Conservation (phyloP, 30 jellyfish, hydroid and myxozoan species). For the Sanderia malayensis region DNA sequence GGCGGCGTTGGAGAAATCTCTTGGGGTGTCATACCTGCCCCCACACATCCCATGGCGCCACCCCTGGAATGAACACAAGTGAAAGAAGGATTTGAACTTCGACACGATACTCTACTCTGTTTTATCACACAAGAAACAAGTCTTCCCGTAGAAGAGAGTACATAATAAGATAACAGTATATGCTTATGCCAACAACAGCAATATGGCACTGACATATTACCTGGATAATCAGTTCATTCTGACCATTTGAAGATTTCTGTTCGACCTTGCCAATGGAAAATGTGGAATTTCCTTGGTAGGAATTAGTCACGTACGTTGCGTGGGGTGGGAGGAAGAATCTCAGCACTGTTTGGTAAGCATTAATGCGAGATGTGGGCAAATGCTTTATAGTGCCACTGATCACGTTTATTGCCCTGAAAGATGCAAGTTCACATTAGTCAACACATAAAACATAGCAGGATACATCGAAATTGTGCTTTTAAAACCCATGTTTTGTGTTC, state of each 20-base stretch:
- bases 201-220: conserved; percentile 5
- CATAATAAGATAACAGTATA: no score
- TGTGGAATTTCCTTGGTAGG: background rate
- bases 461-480: background rate
- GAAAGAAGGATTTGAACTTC: no score
- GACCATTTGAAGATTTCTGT: conserved; percentile 4
- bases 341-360: conserved; percentile 24
- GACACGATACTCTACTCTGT: no score
- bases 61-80: no score
- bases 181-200: no score
- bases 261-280: conserved; percentile 3
- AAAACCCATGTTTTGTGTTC: background rate
- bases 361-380: conserved; percentile 44
- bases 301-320: conserved; percentile 27
- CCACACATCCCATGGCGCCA: no score
- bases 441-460: background rate
- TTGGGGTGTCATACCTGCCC: no score
- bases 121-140: no score
- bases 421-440: no score
- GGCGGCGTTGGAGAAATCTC: no score
- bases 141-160: no score
- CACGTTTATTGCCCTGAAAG: background rate
- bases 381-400: conserved; percentile 35
- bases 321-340: conserved; percentile 35
- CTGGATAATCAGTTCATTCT: conserved; percentile 17